These are phyloP conservation scores for Gallinago nigripennis DNA, from an alignment of 2,797 vertebrate genomes.

Conservation along the genomic window DNA sequence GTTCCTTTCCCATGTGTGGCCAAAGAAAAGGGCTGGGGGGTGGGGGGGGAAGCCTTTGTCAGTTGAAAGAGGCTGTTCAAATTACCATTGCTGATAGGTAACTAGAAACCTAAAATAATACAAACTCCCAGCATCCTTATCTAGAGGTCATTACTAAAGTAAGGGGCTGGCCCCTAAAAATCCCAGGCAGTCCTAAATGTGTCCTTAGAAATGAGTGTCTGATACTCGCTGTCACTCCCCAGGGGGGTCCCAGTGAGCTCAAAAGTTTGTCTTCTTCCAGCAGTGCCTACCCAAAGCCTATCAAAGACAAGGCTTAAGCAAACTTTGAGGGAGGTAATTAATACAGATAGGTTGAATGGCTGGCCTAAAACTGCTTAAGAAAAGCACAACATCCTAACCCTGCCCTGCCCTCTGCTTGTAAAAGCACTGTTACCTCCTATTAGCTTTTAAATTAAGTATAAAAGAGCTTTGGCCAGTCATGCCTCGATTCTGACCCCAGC, in stretches of 20 bases:
- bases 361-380: not conserved
- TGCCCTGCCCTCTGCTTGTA: not conserved
- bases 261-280: not conserved
- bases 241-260: not conserved
- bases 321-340: not conserved
- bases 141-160: not conserved
- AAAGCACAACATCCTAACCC: not conserved
- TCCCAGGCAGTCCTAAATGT: not conserved
- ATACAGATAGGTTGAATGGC: not conserved
- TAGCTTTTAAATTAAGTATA: not conserved
- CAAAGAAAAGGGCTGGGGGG: fast-evolving
- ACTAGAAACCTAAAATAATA: not conserved
- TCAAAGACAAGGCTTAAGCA: not conserved
- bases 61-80: not conserved
- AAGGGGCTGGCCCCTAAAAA: not conserved
- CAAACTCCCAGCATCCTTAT: not conserved
- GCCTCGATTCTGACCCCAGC: not conserved
- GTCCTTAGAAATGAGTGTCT: not conserved
- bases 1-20: not conserved
- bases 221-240: not conserved
- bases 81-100: not conserved
- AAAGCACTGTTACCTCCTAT: not conserved
- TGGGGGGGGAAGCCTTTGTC: not conserved
- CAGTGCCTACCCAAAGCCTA: not conserved
- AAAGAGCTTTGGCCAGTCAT: not conserved